Evolutionary conservation across 2,797 vertebrate species (phyloP).

Genomic region (Sebastes alutus): DNA sequence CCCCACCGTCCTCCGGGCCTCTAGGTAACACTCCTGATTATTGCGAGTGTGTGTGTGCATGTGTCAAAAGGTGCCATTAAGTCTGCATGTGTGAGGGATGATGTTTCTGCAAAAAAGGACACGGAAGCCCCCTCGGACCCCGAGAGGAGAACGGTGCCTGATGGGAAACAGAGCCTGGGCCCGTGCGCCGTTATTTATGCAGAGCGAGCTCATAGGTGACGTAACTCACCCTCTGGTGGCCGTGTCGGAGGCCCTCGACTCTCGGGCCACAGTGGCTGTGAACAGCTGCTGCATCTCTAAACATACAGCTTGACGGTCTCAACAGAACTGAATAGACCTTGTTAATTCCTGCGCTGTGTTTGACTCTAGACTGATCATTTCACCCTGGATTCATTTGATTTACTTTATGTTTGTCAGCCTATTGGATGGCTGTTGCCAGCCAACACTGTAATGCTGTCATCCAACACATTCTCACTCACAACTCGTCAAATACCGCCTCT

Average conservation of each 20-base stretch:
- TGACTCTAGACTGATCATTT: constrained; percentile 14
- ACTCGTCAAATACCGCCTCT: too few species aligned
- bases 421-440: background rate
- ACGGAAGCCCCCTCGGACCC: constrained; percentile 26
- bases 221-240: constrained; percentile 32
- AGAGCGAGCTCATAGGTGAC: constrained; percentile 22
- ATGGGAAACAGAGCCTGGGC: constrained; percentile 21
- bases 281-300: constrained; percentile 49
- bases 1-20: constrained; percentile 60
- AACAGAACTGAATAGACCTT: constrained; percentile 10
- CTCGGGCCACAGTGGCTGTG: constrained; percentile 4
- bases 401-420: background rate
- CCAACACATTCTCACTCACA: too few species aligned
- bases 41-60: constrained; percentile 29
- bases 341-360: background rate
- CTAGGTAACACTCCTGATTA: constrained; percentile 63
- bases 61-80: constrained; percentile 52
- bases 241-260: constrained; percentile 17
- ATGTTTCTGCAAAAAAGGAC: constrained; percentile 57
- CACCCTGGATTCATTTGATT: background rate
- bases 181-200: constrained; percentile 14
- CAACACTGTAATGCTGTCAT: background rate
- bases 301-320: constrained; percentile 7
- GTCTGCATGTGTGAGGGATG: constrained; percentile 49
- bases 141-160: constrained; percentile 20